Percentiles rank a stretch among this genome's conserved stretches.
phyloP scores from a whole-genome alignment of 2,797 vertebrate genomes.

The Cynopterus sphinx region DNA sequence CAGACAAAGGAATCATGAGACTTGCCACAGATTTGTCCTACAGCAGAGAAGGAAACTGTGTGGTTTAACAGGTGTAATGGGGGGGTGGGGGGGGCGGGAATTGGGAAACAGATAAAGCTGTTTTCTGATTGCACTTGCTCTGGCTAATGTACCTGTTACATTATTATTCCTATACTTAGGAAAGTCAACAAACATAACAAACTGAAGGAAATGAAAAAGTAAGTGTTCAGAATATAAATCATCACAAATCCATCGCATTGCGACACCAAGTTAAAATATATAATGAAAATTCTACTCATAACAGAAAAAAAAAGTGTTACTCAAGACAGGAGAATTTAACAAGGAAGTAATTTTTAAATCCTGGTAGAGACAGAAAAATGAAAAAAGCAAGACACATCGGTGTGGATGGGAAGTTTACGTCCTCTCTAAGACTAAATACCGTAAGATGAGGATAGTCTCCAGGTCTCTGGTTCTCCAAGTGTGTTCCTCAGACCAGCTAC shows the following conservation, averaged over 20 bases:
- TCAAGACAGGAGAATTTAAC: conserved; percentile 28
- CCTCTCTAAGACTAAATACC: not conserved
- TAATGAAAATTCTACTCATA: not conserved
- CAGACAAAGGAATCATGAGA: not conserved
- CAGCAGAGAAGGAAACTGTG: not conserved
- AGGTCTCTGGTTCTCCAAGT: not conserved
- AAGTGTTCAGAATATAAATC: not conserved
- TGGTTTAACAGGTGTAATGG: not conserved
- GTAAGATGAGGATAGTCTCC: not conserved
- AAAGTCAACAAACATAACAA: not conserved
- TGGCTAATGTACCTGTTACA: not conserved
- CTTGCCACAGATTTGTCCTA: not conserved
- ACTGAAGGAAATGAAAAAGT: not conserved
- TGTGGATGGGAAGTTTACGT: not conserved
- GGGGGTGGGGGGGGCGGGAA: too few relatives aligned
- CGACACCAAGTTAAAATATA: not conserved
- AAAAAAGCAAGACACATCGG: not conserved
- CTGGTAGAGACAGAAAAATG: not conserved
- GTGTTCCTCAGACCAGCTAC: not conserved
- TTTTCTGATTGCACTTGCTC: not conserved
- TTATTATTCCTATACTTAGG: not conserved
- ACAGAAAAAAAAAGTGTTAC: not conserved
- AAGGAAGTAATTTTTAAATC: conserved; percentile 8
- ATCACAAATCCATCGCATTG: not conserved
- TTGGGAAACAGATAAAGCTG: not conserved